Percentiles rank a stretch among this genome's conserved stretches.
phyloP scores from a whole-genome alignment of 1,140 invertebrate species.

The Stegodyphus mimosarum region DNA sequence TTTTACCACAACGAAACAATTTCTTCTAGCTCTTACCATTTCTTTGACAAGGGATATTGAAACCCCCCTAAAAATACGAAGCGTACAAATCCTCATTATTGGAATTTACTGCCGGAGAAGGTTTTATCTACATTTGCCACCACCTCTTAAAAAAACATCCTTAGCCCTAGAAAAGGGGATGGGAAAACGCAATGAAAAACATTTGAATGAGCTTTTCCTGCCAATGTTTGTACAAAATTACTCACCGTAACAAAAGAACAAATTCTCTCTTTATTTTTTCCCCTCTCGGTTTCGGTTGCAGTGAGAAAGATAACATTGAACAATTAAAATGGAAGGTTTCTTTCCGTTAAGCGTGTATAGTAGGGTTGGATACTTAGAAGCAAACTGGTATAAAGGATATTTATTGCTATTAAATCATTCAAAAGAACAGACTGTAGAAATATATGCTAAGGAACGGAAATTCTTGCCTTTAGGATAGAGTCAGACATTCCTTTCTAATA shows the following conservation, averaged over 20 bases:
- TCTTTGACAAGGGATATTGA: not conserved
- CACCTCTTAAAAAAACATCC: slow-evolving; percentile 16
- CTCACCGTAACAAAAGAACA: slow-evolving; percentile 31
- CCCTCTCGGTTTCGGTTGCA: not conserved
- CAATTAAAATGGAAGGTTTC: slow-evolving; percentile 32
- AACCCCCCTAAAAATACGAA: not conserved
- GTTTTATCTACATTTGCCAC: slow-evolving; percentile 18
- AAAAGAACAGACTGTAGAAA: too few relatives aligned
- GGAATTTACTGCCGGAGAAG: slow-evolving; percentile 37
- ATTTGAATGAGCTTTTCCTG: slow-evolving; percentile 42
- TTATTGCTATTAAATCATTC: too few relatives aligned
- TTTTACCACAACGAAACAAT: too few relatives aligned
- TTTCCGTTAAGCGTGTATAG: not conserved
- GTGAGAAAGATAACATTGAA: slow-evolving; percentile 37
- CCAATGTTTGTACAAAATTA: slow-evolving; percentile 46
- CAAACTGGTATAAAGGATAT: too few relatives aligned
- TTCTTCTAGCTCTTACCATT: not conserved
- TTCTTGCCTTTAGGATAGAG: too few relatives aligned
- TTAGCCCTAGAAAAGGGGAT: not conserved
- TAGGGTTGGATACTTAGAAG: too few relatives aligned
- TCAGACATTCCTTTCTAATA: too few relatives aligned
- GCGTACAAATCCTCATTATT: slow-evolving; percentile 46
- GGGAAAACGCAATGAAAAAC: slow-evolving; percentile 22
- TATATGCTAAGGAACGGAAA: too few relatives aligned
- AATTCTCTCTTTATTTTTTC: slow-evolving; percentile 7